These are phyloP conservation scores for Salarias fasciatus DNA, from an alignment of 2,797 vertebrate genomes.

Conservation along the genomic window DNA sequence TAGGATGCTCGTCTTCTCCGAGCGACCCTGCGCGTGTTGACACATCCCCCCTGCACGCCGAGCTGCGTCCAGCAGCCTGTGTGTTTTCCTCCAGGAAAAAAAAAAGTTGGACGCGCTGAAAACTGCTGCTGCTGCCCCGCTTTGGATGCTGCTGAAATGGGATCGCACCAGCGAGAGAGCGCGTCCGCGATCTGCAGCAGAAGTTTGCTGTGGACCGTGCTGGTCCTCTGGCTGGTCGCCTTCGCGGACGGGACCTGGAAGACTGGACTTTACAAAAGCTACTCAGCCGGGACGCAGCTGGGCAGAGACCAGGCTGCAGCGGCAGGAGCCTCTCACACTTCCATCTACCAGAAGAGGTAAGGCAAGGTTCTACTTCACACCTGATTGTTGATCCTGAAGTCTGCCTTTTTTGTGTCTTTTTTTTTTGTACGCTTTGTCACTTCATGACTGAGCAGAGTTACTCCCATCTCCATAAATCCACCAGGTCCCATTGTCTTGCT, in stretches of 20 bases:
- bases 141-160: slow-evolving; percentile 75
- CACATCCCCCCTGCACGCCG: slow-evolving; percentile 14
- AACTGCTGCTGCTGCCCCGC: slow-evolving; percentile 43
- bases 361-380: too few relatives aligned
- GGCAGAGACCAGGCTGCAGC: too few relatives aligned
- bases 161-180: slow-evolving; percentile 62
- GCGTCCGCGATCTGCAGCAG: slow-evolving; percentile 67
- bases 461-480: slow-evolving; percentile 70
- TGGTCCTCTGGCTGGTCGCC: slow-evolving; percentile 72
- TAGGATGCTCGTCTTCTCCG: slow-evolving; percentile 66
- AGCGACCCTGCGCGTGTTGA: slow-evolving; percentile 59
- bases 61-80: slow-evolving; percentile 36
- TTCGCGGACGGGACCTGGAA: slow-evolving; percentile 80
- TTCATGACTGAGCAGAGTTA: slow-evolving; percentile 22
- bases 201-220: slow-evolving; percentile 70
- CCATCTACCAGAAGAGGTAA: slow-evolving; percentile 82
- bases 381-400: too few relatives aligned
- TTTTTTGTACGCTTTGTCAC: slow-evolving; percentile 11
- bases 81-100: slow-evolving; percentile 14
- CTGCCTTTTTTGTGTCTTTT: background rate
- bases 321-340: slow-evolving; percentile 65
- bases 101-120: slow-evolving; percentile 32
- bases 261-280: slow-evolving; percentile 80
- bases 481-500: slow-evolving; percentile 68
- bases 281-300: slow-evolving; percentile 71